These are phyloP conservation scores for Phodopus roborovskii DNA, from an alignment of 2,113 vertebrate species.

Conservation along the genomic window DNA sequence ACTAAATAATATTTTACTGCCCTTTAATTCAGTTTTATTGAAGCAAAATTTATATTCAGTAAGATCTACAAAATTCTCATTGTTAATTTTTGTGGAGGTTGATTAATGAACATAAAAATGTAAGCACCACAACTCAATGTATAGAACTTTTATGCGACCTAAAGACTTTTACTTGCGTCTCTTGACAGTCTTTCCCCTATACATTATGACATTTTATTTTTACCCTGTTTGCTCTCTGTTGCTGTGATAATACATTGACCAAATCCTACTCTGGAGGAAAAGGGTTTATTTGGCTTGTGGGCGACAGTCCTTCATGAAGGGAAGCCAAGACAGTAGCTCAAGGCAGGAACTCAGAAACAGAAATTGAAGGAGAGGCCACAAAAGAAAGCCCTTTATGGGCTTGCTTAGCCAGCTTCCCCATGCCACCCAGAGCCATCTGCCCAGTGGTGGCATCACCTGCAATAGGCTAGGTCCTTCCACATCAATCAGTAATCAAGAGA, in stretches of 20 bases:
- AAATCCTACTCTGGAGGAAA: not conserved
- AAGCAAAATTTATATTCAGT: not conserved
- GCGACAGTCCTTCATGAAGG: not conserved
- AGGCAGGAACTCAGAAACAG: too few relatives aligned
- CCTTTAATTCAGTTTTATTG: conserved; percentile 30
- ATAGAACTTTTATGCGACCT: not conserved
- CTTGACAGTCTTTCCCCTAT: not conserved
- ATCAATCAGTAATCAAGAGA: not conserved
- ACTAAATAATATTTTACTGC: not conserved
- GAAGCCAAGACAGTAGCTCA: not conserved
- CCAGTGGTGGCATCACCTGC: not conserved
- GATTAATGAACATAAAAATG: not conserved
- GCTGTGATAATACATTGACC: not conserved
- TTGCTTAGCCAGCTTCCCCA: not conserved
- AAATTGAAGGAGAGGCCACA: not conserved
- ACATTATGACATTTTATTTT: not conserved
- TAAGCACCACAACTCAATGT: not conserved
- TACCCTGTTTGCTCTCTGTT: not conserved
- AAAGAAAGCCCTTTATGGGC: not conserved
- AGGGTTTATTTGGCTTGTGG: not conserved
- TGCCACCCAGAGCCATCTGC: not conserved
- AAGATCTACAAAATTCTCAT: not conserved
- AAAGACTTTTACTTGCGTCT: not conserved
- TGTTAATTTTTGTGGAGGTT: not conserved
- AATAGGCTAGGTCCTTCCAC: too few relatives aligned